phyloP scores from a whole-genome alignment of 2,113 vertebrate species.

The Perca fluviatilis region DNA sequence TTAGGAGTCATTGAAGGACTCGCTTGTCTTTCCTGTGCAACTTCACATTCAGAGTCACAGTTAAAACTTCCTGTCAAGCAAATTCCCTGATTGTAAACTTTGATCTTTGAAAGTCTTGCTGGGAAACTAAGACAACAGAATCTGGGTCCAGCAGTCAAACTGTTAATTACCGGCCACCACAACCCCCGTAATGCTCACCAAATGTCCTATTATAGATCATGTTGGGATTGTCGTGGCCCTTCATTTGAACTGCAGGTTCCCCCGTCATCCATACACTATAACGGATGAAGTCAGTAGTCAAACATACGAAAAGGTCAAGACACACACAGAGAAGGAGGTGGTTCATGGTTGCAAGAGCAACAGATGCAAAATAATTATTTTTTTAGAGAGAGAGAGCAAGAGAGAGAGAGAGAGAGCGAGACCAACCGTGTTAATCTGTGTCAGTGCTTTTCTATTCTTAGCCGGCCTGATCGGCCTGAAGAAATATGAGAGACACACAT shows the following conservation, averaged over 20 bases:
- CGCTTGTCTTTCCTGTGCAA: conserved; percentile 3
- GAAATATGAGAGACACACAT: conserved; percentile 78
- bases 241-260: not conserved
- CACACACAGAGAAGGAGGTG: not conserved
- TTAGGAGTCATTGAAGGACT: conserved; percentile 40
- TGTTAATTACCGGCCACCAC: not conserved
- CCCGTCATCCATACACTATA: not conserved
- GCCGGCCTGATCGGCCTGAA: conserved; percentile 54
- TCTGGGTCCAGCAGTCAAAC: not conserved
- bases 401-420: conserved; percentile 1
- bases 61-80: not conserved
- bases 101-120: not conserved
- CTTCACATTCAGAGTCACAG: not conserved
- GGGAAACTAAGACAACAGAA: not conserved
- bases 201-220: not conserved
- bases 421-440: conserved; percentile 70
- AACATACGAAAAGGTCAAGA: conserved; percentile 30
- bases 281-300: not conserved
- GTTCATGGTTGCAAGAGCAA: not conserved
- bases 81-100: not conserved
- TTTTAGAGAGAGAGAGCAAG: conserved; percentile 1
- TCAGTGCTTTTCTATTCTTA: conserved; percentile 74
- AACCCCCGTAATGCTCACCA: not conserved
- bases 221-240: not conserved
- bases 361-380: conserved; percentile 40